Conservation (phyloP, 2,797 vertebrate species). For the Propithecus deckenii region DNA sequence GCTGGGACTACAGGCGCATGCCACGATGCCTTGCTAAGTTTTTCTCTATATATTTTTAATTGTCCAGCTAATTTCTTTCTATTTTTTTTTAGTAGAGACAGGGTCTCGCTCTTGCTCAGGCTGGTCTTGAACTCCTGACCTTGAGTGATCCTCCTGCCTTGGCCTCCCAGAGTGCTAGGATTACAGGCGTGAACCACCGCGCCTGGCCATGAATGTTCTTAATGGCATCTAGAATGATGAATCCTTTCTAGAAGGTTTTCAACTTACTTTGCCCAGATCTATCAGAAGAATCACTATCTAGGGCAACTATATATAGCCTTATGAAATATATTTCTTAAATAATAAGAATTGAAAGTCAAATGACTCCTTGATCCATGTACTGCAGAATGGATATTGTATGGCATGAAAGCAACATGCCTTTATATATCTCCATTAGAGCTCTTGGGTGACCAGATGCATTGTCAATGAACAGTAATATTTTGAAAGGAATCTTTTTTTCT, state of each 20-base stretch:
- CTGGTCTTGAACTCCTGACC: no score
- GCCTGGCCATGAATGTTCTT: not conserved
- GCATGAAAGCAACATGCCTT: not conserved
- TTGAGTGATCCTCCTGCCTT: no score
- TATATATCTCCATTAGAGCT: not conserved
- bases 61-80: no score
- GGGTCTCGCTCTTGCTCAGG: no score
- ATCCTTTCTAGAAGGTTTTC: not conserved
- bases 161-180: no score
- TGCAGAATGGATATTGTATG: not conserved
- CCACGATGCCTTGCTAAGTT: no score
- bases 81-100: no score
- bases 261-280: not conserved
- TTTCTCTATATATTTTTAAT: no score
- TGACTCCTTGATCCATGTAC: not conserved
- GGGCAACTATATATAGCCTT: not conserved
- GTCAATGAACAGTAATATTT: not conserved
- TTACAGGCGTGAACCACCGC: no score
- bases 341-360: not conserved
- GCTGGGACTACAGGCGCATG: no score
- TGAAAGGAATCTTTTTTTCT: not conserved
- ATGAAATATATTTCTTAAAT: not conserved
- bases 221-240: not conserved
- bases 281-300: not conserved
- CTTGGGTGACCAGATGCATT: not conserved